phyloP scores from a whole-genome alignment of 2,113 vertebrate genomes.

The human (Homo sapiens) region GRCh38 chr14:44862001-44862500 shows the following conservation, averaged over 20 bases:
- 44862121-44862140: conserved; percentile 96
- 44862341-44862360: conserved; percentile 94
- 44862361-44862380: conserved; percentile 94
- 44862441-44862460: conserved; percentile 90
- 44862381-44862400: conserved; percentile 94
- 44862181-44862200: conserved; percentile 93
- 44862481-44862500: conserved; percentile 94
- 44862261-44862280: conserved; percentile 95
- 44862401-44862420: conserved; percentile 94
- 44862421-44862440: conserved; percentile 93
- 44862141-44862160: conserved; percentile 96
- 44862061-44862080: conserved; percentile 97
- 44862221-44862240: conserved; percentile 98
- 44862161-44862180: conserved; percentile 94
- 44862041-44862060: conserved; percentile 90
- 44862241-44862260: conserved; percentile 94
- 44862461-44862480: conserved; percentile 94
- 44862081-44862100: conserved; percentile 96
- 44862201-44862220: conserved; percentile 95
- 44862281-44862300: conserved; percentile 94
- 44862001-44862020: conserved; percentile 97
- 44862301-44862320: conserved; percentile 95
- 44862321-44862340: conserved; percentile 93
- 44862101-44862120: conserved; percentile 95
- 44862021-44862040: conserved; percentile 96